phyloP scores from a whole-genome alignment of 1,140 invertebrate species.

The Drosophila hydei region DNA sequence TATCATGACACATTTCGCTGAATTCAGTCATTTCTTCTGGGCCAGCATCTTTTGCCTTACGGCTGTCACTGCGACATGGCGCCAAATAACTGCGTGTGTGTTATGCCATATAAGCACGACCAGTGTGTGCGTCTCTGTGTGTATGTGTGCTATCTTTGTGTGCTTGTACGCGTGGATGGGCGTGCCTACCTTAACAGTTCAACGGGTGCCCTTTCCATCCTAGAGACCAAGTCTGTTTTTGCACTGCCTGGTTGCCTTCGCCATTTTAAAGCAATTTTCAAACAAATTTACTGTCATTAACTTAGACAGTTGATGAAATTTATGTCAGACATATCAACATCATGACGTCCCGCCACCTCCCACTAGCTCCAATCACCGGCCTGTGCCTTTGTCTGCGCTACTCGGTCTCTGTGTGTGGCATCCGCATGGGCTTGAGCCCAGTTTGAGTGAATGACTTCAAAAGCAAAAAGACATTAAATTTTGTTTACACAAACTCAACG shows the following conservation, averaged over 20 bases:
- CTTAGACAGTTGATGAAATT: slow-evolving; percentile 83
- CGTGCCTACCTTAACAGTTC: slow-evolving; percentile 61
- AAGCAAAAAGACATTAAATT: slow-evolving; percentile 82
- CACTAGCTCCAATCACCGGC: slow-evolving; percentile 3
- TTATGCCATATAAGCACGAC: slow-evolving; percentile 18
- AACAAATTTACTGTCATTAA: slow-evolving; percentile 83
- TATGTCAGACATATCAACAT: slow-evolving; percentile 81
- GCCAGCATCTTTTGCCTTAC: slow-evolving; percentile 67
- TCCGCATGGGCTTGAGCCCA: slow-evolving; percentile 43
- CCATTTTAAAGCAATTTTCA: slow-evolving; percentile 83
- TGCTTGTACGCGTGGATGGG: slow-evolving; percentile 13
- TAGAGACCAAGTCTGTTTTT: slow-evolving; percentile 61
- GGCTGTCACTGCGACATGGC: slow-evolving; percentile 76
- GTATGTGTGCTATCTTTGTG: slow-evolving; percentile 31
- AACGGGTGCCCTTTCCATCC: slow-evolving; percentile 16
- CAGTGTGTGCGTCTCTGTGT: slow-evolving; percentile 17
- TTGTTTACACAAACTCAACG: slow-evolving; percentile 82
- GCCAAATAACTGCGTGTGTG: slow-evolving; percentile 44
- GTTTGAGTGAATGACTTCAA: slow-evolving; percentile 82
- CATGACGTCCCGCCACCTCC: slow-evolving; percentile 50
- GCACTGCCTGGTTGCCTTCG: slow-evolving; percentile 74
- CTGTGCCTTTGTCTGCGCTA: slow-evolving; percentile 42
- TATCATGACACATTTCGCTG: slow-evolving; percentile 82
- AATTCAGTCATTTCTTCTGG: slow-evolving; percentile 74
- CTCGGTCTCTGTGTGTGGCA: slow-evolving; percentile 33